These are phyloP conservation scores for Euplexia lucipara DNA, from an alignment of 2,888 invertebrate species.

Conservation along the genomic window DNA sequence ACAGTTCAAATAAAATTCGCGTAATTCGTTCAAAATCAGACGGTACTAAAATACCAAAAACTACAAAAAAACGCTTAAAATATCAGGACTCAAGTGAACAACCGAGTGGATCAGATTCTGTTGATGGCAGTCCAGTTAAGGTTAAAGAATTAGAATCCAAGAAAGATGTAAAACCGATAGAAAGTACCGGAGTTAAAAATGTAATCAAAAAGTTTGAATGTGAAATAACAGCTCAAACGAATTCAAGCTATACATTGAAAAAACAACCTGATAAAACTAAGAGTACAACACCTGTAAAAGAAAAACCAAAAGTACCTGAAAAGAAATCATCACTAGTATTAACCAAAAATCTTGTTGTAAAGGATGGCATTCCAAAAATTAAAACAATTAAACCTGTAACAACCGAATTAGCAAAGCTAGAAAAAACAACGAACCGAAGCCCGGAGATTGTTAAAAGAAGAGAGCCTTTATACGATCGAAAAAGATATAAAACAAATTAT, in stretches of 20 bases:
- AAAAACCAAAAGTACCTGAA: conserved; percentile 92
- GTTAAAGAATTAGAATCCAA: conserved; percentile 64
- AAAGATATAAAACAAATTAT: conserved; percentile 87
- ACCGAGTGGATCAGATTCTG: conserved; percentile 83
- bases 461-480: conserved; percentile 84
- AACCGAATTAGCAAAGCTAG: conserved; percentile 70
- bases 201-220: conserved; percentile 89
- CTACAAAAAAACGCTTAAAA: conserved; percentile 83
- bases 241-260: conserved; percentile 77
- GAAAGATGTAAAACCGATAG: conserved; percentile 66
- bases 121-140: conserved; percentile 82
- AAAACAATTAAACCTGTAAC: conserved; percentile 82
- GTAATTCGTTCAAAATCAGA: conserved; percentile 88
- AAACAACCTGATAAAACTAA: conserved; percentile 80
- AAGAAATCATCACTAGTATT: conserved; percentile 90
- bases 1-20: conserved; percentile 79
- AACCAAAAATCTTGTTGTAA: conserved; percentile 89
- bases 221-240: conserved; percentile 84
- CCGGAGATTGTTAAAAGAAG: conserved; percentile 74
- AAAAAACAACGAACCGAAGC: conserved; percentile 57
- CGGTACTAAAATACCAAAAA: conserved; percentile 84
- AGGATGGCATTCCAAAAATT: conserved; percentile 89
- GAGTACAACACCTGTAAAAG: conserved; percentile 78
- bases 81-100: conserved; percentile 81
- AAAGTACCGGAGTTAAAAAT: conserved; percentile 83